Conservation (phyloP, 2,113 vertebrate species). For the Semnornis frantzii region DNA sequence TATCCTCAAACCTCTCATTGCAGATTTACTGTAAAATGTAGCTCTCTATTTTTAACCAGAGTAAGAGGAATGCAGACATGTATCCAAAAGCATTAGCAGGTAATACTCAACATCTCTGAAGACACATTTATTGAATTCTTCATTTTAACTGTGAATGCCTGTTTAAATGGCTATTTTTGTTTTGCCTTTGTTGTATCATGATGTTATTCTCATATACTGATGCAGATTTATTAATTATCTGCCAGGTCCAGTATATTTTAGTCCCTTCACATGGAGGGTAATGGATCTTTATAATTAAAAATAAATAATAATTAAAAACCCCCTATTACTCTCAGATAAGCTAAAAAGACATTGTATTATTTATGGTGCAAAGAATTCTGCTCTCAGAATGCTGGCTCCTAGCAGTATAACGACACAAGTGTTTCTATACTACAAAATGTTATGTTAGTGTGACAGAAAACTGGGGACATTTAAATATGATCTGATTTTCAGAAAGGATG, state of each 20-base stretch:
- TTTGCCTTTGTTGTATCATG: background rate
- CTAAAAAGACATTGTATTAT: background rate
- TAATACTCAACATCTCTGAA: slow-evolving; percentile 8
- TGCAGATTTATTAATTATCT: background rate
- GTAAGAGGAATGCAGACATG: background rate
- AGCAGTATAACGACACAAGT: background rate
- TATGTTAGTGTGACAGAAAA: background rate
- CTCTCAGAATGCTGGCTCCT: background rate
- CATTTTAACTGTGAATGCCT: background rate
- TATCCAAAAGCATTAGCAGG: slow-evolving; percentile 23
- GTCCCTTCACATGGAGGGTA: background rate
- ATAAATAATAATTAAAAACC: no score
- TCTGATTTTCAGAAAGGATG: background rate
- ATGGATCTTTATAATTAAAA: no score
- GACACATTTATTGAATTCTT: background rate
- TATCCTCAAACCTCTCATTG: background rate
- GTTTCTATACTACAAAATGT: background rate
- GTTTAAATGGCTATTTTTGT: background rate
- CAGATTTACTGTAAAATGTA: slow-evolving; percentile 36
- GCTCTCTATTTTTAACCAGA: slow-evolving; percentile 33
- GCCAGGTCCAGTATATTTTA: background rate
- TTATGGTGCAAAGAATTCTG: background rate
- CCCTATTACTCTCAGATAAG: background rate
- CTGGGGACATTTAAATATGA: background rate
- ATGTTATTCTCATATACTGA: background rate